Base-by-base conservation (phyloP, 2,888 invertebrate species). In the Drosophila robusta region DNA sequence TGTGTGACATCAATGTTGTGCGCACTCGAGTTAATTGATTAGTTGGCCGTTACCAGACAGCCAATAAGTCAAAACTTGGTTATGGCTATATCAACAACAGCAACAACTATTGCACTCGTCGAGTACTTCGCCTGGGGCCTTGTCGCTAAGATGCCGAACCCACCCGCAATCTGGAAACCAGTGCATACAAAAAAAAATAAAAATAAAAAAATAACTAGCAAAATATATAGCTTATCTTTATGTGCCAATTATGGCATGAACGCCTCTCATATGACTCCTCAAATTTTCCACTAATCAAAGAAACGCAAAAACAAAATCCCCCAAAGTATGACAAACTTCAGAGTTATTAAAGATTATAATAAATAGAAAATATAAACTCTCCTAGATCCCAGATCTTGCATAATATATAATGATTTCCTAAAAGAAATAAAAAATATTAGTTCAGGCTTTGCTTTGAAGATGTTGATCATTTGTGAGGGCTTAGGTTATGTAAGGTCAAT, bases 11-110 rank as follows among this genome's bases (percentile, higher is more conserved):
- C 16, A 56, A 46, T 70, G 65, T 70, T 61, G 75, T 54, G 50
- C 55, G 56, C 68, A 82, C 82, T 88, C 29, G 65, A 86, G 86
- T 70, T 86, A 83, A 86, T 88, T 83, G 88, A 87, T 83, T 87
- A 81, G 88, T 75, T 87, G 44, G 46, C 12, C 42, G 26, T n/a
- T 51, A 62, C 58, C 46, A 54, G 73, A 51, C 54, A 45, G 65
- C 67, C 74, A 77, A 68, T 62, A 80, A 63, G 60, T 70, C 75
- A 50, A 61, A 66, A 47, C 32, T 44, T n/a, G 34, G 3, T 50
- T 51, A 51, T 9, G 24, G n/a, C 4, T 44, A 36, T 68, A 52
- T 47, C 52, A 54, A 42, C 42, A 38, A 34, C 5, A 24, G 24
- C 42, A 32, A 61, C 29, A 41, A 52, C 42, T 41, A 29, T 36